These are phyloP conservation scores for Hirtodrosophila histrioides DNA, from an alignment of 2,888 invertebrate species.

Conservation along the genomic window DNA sequence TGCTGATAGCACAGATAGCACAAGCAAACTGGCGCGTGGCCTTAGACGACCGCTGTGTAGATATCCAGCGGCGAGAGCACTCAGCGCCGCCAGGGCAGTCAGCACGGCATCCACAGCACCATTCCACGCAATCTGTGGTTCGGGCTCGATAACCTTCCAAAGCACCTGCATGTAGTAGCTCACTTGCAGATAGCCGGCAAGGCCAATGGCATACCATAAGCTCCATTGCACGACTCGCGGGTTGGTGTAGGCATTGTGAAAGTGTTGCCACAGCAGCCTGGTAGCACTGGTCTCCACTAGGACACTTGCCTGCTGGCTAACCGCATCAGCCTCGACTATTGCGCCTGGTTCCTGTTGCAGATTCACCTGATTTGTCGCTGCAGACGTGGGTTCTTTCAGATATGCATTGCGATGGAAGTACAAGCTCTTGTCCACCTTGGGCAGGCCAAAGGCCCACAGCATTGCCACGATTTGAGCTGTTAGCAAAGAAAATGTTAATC, in stretches of 20 bases:
- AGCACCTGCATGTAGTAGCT: slow-evolving; percentile 89
- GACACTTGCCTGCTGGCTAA: slow-evolving; percentile 6
- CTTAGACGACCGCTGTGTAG: slow-evolving; percentile 79
- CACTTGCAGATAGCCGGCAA: slow-evolving; percentile 90
- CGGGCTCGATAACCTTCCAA: slow-evolving; percentile 86
- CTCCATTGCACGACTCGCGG: slow-evolving; percentile 89
- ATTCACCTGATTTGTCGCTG: slow-evolving; percentile 19
- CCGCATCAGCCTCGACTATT: slow-evolving; percentile 15
- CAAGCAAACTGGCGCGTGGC: slow-evolving; percentile 84
- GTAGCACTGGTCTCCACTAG: slow-evolving; percentile 46
- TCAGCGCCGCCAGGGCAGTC: slow-evolving; percentile 88
- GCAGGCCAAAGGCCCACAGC: slow-evolving; percentile 87
- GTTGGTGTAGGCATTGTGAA: slow-evolving; percentile 87
- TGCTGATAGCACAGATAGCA: slow-evolving; percentile 85
- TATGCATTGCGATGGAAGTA: slow-evolving; percentile 86
- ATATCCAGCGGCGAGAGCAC: slow-evolving; percentile 86
- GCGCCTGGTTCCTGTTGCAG: slow-evolving; percentile 11
- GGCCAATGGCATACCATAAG: slow-evolving; percentile 90
- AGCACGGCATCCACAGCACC: slow-evolving; percentile 93
- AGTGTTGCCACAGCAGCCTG: slow-evolving; percentile 86
- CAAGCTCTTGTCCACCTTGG: slow-evolving; percentile 87
- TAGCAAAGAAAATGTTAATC: background rate
- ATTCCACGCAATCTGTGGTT: slow-evolving; percentile 85
- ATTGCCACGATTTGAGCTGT: slow-evolving; percentile 87
- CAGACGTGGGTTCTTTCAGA: slow-evolving; percentile 8